A percentile compares a stretch with the other conserved stretches of the same genome.
phyloP scores from a whole-genome alignment of 1,140 invertebrate genomes.

The Druon quercuslanigerum region DNA sequence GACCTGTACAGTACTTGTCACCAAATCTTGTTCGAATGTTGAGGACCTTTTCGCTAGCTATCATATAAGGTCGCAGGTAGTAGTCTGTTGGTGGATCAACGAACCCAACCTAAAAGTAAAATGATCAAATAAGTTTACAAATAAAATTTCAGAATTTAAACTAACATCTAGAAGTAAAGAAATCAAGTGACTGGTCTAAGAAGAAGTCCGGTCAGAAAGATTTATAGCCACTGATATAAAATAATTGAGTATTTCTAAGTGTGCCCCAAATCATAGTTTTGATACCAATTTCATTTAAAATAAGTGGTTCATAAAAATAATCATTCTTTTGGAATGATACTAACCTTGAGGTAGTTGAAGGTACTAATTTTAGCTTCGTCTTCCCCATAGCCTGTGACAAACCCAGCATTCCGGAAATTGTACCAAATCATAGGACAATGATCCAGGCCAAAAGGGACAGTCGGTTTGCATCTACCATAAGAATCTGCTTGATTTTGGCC shows the following conservation, averaged over 20 bases:
- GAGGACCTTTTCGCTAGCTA: conserved; percentile 79
- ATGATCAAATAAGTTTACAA: not conserved
- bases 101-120: conserved; percentile 79
- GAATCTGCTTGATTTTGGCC: conserved; percentile 77
- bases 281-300: too few relatives aligned
- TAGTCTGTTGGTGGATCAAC: conserved; percentile 87
- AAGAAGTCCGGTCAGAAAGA: too few relatives aligned
- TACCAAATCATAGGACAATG: conserved; percentile 89
- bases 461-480: conserved; percentile 75
- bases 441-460: conserved; percentile 72
- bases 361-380: conserved; percentile 85
- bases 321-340: conserved; percentile 2
- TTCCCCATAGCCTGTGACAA: conserved; percentile 87
- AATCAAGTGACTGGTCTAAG: too few relatives aligned
- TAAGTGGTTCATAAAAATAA: too few relatives aligned
- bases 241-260: too few relatives aligned
- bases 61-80: conserved; percentile 86
- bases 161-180: too few relatives aligned
- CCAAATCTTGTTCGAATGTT: conserved; percentile 78
- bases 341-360: conserved; percentile 86
- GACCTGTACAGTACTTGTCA: conserved; percentile 80
- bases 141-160: too few relatives aligned
- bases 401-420: conserved; percentile 82
- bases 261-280: too few relatives aligned
- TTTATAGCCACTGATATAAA: too few relatives aligned